Percentiles rank a stretch among this genome's conserved stretches.
phyloP scores from a whole-genome alignment of 2,888 invertebrate genomes.

The Lycaena phlaeas region DNA sequence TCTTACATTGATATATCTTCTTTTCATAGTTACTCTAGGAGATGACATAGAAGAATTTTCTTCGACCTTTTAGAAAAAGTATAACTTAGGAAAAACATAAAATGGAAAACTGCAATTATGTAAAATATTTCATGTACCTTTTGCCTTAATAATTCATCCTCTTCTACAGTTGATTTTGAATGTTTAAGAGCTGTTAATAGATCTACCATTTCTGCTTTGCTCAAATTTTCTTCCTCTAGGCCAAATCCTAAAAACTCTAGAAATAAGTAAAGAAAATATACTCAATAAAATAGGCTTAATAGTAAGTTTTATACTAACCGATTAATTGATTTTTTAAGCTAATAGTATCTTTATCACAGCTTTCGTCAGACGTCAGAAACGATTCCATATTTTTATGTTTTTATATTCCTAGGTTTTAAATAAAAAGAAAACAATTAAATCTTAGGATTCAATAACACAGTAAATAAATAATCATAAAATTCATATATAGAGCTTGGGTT shows the following conservation, averaged over 20 bases:
- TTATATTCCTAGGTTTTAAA: too few species aligned
- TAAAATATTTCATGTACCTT: too few species aligned
- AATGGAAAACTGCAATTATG: too few species aligned
- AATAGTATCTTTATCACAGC: too few species aligned
- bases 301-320: slow-evolving; percentile 30
- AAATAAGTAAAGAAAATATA: background rate
- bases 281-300: background rate
- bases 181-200: slow-evolving; percentile 54
- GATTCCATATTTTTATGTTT: slow-evolving; percentile 29
- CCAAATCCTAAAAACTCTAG: slow-evolving; percentile 46
- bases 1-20: slow-evolving; percentile 48
- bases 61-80: slow-evolving; percentile 27
- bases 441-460: too few species aligned
- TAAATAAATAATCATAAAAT: too few species aligned
- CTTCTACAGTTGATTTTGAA: slow-evolving; percentile 49
- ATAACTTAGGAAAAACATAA: too few species aligned
- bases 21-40: slow-evolving; percentile 41
- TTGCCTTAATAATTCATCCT: slow-evolving; percentile 40
- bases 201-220: slow-evolving; percentile 62
- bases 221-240: slow-evolving; percentile 55
- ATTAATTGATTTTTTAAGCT: slow-evolving; percentile 49
- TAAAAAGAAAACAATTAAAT: too few species aligned
- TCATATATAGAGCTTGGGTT: background rate
- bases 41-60: slow-evolving; percentile 22
- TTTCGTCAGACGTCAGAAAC: slow-evolving; percentile 32